Evolutionary conservation across 1,140 invertebrate species (phyloP).

Genomic region (Bursaphelenchus mucronatus): DNA sequence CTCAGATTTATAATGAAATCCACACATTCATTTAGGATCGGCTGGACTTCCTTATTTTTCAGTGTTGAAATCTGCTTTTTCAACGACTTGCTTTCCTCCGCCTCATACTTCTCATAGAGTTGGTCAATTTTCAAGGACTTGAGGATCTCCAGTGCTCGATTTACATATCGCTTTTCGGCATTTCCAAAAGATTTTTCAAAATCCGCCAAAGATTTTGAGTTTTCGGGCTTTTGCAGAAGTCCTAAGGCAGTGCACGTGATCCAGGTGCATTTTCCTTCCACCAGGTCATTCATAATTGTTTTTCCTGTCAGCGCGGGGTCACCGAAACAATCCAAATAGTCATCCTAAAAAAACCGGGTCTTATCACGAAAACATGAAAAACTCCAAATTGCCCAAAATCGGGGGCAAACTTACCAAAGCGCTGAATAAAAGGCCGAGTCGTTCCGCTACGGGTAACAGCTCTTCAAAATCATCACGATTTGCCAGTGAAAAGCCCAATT

Average conservation of each 20-base stretch:
- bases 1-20: too few relatives aligned
- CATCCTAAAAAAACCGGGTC: slow-evolving; percentile 66
- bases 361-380: background rate
- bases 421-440: slow-evolving; percentile 96
- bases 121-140: background rate
- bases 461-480: slow-evolving; percentile 63
- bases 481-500: slow-evolving; percentile 63
- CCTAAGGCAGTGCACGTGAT: slow-evolving; percentile 83
- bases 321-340: slow-evolving; percentile 88
- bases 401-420: slow-evolving; percentile 71
- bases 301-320: slow-evolving; percentile 79
- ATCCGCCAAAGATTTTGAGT: slow-evolving; percentile 24
- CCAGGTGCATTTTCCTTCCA: slow-evolving; percentile 94
- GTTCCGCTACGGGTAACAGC: slow-evolving; percentile 75
- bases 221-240: slow-evolving; percentile 17
- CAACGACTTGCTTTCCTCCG: background rate
- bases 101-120: slow-evolving; percentile 5
- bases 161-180: slow-evolving; percentile 14
- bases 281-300: slow-evolving; percentile 75
- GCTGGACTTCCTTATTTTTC: slow-evolving; percentile 1
- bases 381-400: slow-evolving; percentile 13
- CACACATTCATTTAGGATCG: background rate
- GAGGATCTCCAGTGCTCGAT: background rate
- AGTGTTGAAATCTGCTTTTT: background rate
- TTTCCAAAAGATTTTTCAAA: slow-evolving; percentile 35